These are phyloP conservation scores for Hybognathus amarus DNA, from an alignment of 2,797 vertebrate species.

Conservation along the genomic window DNA sequence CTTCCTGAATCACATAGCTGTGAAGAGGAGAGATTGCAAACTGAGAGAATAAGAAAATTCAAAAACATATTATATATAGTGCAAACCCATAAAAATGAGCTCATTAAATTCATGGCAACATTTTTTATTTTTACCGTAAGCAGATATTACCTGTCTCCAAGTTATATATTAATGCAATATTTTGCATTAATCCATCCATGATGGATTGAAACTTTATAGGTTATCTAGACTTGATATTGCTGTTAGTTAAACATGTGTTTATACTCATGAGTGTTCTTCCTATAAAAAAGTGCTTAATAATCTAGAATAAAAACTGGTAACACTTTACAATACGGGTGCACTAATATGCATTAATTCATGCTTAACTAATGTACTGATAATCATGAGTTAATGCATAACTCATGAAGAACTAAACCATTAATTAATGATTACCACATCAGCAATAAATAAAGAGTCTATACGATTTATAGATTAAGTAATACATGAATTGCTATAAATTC, in stretches of 20 bases:
- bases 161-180: slow-evolving; percentile 44
- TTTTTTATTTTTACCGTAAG: slow-evolving; percentile 66
- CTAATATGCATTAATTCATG: too few relatives aligned
- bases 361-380: too few relatives aligned
- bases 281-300: background rate
- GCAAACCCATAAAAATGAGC: slow-evolving; percentile 50
- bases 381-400: too few relatives aligned
- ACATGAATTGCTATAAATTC: too few relatives aligned
- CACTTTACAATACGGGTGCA: too few relatives aligned
- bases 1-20: too few relatives aligned
- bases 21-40: slow-evolving; percentile 48
- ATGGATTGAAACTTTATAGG: slow-evolving; percentile 8
- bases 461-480: too few relatives aligned
- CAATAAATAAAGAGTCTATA: too few relatives aligned
- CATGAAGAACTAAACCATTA: too few relatives aligned
- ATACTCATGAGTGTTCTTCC: background rate
- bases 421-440: too few relatives aligned
- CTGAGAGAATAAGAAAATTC: slow-evolving; percentile 31
- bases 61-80: slow-evolving; percentile 57
- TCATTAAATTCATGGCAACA: slow-evolving; percentile 63
- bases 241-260: background rate
- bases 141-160: slow-evolving; percentile 63
- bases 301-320: background rate
- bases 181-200: slow-evolving; percentile 51
- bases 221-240: background rate